Evolutionary conservation across 1,140 invertebrate genomes (phyloP).

Genomic region (Callitettix versicolor): DNA sequence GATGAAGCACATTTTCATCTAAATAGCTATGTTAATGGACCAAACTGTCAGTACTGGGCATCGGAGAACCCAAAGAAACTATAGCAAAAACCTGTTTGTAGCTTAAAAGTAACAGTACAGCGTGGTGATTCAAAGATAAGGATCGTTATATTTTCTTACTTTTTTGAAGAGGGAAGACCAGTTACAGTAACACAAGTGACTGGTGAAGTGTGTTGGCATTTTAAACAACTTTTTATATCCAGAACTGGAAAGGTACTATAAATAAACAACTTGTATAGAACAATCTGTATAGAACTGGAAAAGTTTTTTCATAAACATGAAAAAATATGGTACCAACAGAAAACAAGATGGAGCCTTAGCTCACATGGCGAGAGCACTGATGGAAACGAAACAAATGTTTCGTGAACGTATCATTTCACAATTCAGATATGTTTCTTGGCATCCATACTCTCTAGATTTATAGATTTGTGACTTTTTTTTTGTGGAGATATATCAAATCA

Average conservation of each 20-base stretch:
- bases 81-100: conserved; percentile 29
- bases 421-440: conserved; percentile 4
- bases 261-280: too few species aligned
- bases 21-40: too few species aligned
- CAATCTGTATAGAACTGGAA: too few species aligned
- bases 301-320: too few species aligned
- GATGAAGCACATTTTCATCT: too few species aligned
- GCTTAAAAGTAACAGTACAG: conserved; percentile 28
- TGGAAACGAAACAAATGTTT: background rate
- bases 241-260: conserved; percentile 17
- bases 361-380: conserved; percentile 1
- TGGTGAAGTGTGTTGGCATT: conserved; percentile 23
- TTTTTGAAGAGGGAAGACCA: conserved; percentile 18
- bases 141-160: conserved; percentile 20
- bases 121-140: conserved; percentile 20
- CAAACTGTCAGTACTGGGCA: conserved; percentile 30
- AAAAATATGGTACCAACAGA: background rate
- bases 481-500: background rate
- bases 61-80: conserved; percentile 24
- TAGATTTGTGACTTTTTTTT: conserved; percentile 3
- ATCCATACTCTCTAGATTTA: background rate
- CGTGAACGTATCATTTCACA: conserved; percentile 1
- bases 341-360: background rate
- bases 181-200: conserved; percentile 17
- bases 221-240: conserved; percentile 17